Evolutionary conservation across 2,888 invertebrate genomes (phyloP), one percentile per base, ranked within the genome.

Genomic region (Linyphia triangularis): DNA sequence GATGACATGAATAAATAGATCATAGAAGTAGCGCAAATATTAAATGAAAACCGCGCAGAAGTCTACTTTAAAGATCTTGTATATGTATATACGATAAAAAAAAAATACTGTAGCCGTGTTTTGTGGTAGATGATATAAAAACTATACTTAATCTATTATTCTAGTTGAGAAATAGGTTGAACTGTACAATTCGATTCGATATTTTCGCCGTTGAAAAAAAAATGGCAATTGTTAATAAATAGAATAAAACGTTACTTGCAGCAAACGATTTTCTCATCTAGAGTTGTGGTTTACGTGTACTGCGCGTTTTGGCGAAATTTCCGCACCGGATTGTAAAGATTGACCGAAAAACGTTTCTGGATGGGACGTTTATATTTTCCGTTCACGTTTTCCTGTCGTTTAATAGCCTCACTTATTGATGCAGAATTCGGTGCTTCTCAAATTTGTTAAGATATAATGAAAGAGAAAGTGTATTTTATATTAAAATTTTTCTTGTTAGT

Each of bases 1-100:
- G 86, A 67, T n/a, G 73, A 81, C 86, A 86, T 81, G 73, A 81
- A 73, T 81, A 73, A 70, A 81, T 85, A 85, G 85, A 86, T 33
- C 16, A 67, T 86, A 86, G 86, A 59, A 6, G 13, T 81, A 86
- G 79, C 28, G 30, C 57, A 67, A 51, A 51, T 51, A 51, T 51
- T 51, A 6, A 33, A 33, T 6, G 43, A 72, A 51, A 30, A 30
- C 37, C 59, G 73, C 85, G 81, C 72, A 59, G 59, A 13, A 28
- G 13, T 79, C 73, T 81, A 67, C 57, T 86, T 86, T 61, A 67
- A 13, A 51, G 51, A 28, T 88, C 86, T 73, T 81, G 81, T 79
- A 85, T 13, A 85, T 85, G 78, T 24, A 37, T 37, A 67, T 37
- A n/a, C n/a, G n/a, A n/a, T n/a, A 59, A 75, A 59, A 61, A 13